Base-by-base conservation (phyloP, 1,140 invertebrate species). In the Himalopsyche phryganea region DNA sequence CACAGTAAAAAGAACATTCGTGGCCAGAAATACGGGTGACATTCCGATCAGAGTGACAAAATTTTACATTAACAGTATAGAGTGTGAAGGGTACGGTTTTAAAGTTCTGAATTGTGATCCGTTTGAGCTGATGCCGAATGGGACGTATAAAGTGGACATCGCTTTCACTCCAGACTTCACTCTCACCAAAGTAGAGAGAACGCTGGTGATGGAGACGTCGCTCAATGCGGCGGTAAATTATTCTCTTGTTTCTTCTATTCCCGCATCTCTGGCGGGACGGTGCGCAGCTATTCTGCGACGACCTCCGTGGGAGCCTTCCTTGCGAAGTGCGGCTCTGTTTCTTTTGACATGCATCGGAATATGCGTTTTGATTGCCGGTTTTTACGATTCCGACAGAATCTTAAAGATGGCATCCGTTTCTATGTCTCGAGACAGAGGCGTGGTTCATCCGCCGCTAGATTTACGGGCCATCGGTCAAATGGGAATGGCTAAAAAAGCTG, bases 111-210 rank as follows among this genome's bases (percentile, higher is more conserved):
- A 95, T 66, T 97, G 95, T 74, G 78, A 82, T 18, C 83, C 88
- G 7, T 94, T 96, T 70, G 77, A 83, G 36, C 77, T 98, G 33
- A 74, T 76, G 50, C 90, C 94, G 11, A 96, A 96, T 73, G 83
- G 82, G 7, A 89, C 87, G n/a, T 83, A 82, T 65, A 89, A 88
- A 69, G 85, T 98, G 20, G 91, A 96, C 67, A 90, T 98, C 63
- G 88, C 90, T 50, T 97, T 95, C 72, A 91, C 91, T 0, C 89
- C 95, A 6, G 96, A 98, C 78, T 96, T 95, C 69, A 94, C 94
- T 2, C 78, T 95, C 54, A 85, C 91, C 0, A 82, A 86, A 54
- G 83, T 94, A 18, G 80, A 87, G 57, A 81, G 91, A 11, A 73
- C 80, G 36, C 77, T 85, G 20, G 73, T 76, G 60, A 77, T 83